phyloP scores from a whole-genome alignment of 2,797 vertebrate species.

The Pangasius macronema region DNA sequence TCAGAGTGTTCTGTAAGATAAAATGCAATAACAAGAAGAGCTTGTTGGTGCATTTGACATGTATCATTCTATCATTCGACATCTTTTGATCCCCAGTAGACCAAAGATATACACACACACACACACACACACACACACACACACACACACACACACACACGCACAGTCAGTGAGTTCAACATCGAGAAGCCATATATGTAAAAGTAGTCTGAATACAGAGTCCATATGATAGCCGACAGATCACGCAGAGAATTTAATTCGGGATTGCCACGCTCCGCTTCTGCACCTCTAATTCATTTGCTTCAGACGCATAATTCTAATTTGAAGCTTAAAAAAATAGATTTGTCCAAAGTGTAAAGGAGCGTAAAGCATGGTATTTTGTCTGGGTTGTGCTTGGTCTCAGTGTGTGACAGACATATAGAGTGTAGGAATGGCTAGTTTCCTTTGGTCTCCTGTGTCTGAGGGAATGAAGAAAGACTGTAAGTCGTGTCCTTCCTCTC shows the following conservation, averaged over 20 bases:
- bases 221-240: not conserved
- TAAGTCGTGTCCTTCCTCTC: constrained; percentile 71
- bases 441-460: constrained; percentile 64
- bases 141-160: not conserved
- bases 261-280: not conserved
- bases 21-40: constrained; percentile 68
- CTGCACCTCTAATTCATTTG: not conserved
- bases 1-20: constrained; percentile 63
- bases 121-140: not conserved
- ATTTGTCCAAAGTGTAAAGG: not conserved
- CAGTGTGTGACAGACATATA: constrained; percentile 32
- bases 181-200: not conserved
- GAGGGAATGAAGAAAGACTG: constrained; percentile 65
- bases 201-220: not conserved
- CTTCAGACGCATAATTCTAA: not conserved
- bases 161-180: not conserved
- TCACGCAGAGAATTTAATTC: not conserved
- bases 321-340: not conserved
- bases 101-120: not conserved
- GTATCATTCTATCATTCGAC: constrained; percentile 45
- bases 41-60: constrained; percentile 64
- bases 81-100: constrained; percentile 55
- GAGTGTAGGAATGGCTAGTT: constrained; percentile 77
- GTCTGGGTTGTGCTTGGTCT: constrained; percentile 42
- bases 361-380: constrained; percentile 17